Evolutionary conservation across 1,140 invertebrate genomes (phyloP), one percentile per base, ranked within the genome.

Genomic region (Meteorus sp.): DNA sequence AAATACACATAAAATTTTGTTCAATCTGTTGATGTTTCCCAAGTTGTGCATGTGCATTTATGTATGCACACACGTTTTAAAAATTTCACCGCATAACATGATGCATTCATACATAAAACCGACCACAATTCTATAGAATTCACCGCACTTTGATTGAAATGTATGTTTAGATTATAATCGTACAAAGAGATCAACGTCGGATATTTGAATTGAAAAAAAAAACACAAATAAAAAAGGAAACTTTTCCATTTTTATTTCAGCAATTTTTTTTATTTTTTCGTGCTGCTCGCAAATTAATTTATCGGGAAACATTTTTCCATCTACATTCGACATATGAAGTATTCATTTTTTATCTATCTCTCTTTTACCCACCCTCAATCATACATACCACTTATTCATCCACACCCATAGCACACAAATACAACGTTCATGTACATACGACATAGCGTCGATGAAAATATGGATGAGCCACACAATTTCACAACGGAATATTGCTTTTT

Each of bases 1-100:
- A n/a, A n/a, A n/a, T n/a, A n/a, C n/a, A n/a, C n/a, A n/a, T n/a
- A n/a, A 77, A 77, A 64, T 79, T 77, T 78, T 78, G 73, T 74
- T 66, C 71, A 71, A 71, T 76, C 72, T 71, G 76, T 77, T 77
- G 74, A 72, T 70, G 65, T 62, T 63, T 64, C 69, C 69, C 69
- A 69, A 55, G 62, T 57, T 55, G 59, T 61, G 23, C n/a, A 11
- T 37, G 48, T 31, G 20, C 31, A 15, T 17, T 8, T 19, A 15
- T 45, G n/a, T 27, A 22, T 25, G 41, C 33, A 47, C 23, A 51
- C 11, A 41, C n/a, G n/a, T n/a, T n/a, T n/a, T n/a, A n/a, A n/a
- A n/a, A n/a, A n/a, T n/a, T n/a, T n/a, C n/a, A n/a, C n/a, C n/a
- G n/a, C n/a, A n/a, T n/a, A n/a, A n/a, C n/a, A n/a, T n/a, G n/a